phyloP scores from a whole-genome alignment of 1,140 invertebrate species.

The Diorhabda carinulata region DNA sequence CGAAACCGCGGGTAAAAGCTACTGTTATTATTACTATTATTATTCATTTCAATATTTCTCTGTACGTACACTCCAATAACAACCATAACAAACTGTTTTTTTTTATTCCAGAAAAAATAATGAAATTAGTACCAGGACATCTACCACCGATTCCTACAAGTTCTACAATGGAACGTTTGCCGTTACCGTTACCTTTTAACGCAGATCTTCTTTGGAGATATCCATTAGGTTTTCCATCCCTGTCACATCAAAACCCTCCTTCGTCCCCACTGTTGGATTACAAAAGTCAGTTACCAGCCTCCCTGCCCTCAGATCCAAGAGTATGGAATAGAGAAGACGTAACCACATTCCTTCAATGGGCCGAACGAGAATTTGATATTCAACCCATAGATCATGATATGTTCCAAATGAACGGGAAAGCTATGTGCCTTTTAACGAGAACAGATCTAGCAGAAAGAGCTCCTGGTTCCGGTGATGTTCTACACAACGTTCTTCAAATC shows the following conservation, averaged over 20 bases:
- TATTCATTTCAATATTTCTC: no score
- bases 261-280: conserved; percentile 73
- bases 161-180: conserved; percentile 58
- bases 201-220: conserved; percentile 82
- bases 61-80: no score
- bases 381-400: conserved; percentile 88
- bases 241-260: conserved; percentile 56
- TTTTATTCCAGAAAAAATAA: conserved; percentile 41
- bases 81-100: not conserved
- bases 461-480: conserved; percentile 85
- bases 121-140: conserved; percentile 66
- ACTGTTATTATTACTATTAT: no score
- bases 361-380: conserved; percentile 88
- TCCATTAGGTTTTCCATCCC: conserved; percentile 61
- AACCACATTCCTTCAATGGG: conserved; percentile 82
- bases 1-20: no score
- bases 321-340: conserved; percentile 90
- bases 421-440: conserved; percentile 75
- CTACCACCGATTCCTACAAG: conserved; percentile 57
- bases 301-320: conserved; percentile 79
- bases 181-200: conserved; percentile 65
- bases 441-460: conserved; percentile 85
- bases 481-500: conserved; percentile 89
- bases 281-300: conserved; percentile 77
- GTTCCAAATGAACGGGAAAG: conserved; percentile 94